Percentiles rank a stretch among this genome's conserved stretches.
Conservation (phyloP, 2,797 vertebrate species). For the Leptatherina wallacei region DNA sequence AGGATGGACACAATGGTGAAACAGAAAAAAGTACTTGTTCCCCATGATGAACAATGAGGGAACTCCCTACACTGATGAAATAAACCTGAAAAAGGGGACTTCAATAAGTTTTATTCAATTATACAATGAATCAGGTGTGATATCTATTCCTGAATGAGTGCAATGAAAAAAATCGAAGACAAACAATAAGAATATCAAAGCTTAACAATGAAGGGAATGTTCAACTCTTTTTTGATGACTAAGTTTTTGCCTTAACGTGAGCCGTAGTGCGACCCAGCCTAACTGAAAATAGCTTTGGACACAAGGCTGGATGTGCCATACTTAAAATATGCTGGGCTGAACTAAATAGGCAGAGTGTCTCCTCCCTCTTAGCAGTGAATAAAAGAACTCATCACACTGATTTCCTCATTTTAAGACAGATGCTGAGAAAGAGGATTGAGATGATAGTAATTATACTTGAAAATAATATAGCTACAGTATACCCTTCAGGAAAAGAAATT, state of each 20-base stretch:
- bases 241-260: constrained; percentile 55
- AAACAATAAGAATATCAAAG: neutral
- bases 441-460: neutral
- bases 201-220: constrained; percentile 57
- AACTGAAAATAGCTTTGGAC: constrained; percentile 62
- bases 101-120: neutral
- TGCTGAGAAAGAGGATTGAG: neutral
- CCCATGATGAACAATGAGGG: constrained; percentile 40
- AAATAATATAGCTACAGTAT: constrained; percentile 2
- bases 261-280: constrained; percentile 44
- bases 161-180: neutral
- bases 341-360: constrained; percentile 27
- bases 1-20: constrained; percentile 35
- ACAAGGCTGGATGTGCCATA: constrained; percentile 33
- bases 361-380: constrained; percentile 46
- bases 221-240: constrained; percentile 67
- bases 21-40: constrained; percentile 25
- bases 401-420: constrained; percentile 20
- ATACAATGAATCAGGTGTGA: neutral
- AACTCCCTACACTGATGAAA: constrained; percentile 63
- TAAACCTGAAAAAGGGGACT: constrained; percentile 42
- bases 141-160: neutral
- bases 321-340: constrained; percentile 58
- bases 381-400: constrained; percentile 47
- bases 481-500: constrained; percentile 8